Conservation (phyloP, 2,888 invertebrate genomes). For the Kryphioiulus occultus region DNA sequence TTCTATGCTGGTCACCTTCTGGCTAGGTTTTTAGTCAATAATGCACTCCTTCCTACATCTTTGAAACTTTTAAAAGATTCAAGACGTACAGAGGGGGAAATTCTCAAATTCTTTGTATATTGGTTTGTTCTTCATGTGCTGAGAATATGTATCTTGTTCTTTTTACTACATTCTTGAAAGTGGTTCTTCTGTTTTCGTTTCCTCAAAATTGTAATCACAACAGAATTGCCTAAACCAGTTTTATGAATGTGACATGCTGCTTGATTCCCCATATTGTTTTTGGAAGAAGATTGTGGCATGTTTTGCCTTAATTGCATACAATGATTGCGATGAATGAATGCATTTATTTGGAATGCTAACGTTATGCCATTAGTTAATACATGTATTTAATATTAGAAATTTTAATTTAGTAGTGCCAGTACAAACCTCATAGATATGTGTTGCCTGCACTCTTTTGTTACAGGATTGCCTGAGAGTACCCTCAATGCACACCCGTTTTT, state of each 20-base stretch:
- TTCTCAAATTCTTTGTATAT: neutral
- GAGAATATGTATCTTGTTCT: neutral
- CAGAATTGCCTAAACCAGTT: neutral
- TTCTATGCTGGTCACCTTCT: neutral
- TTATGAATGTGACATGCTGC: neutral
- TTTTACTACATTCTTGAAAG: neutral
- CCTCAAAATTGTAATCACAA: neutral
- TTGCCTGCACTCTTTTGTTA: conserved; percentile 52
- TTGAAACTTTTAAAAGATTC: neutral
- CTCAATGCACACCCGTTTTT: conserved; percentile 73
- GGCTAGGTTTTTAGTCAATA: neutral
- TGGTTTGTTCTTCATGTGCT: neutral
- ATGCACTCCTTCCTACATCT: too few relatives aligned
- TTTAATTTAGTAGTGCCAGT: conserved; percentile 29
- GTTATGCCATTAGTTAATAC: conserved; percentile 14
- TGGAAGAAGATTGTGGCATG: neutral
- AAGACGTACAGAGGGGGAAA: neutral
- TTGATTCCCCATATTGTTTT: neutral
- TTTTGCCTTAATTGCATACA: neutral
- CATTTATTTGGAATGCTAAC: neutral
- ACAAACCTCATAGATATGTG: conserved; percentile 40
- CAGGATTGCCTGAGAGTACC: conserved; percentile 54
- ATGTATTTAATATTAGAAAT: neutral
- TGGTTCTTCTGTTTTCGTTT: neutral
- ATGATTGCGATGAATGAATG: neutral